Evolutionary conservation across 2,113 vertebrate genomes (phyloP).

Genomic region (Scomber colias): DNA sequence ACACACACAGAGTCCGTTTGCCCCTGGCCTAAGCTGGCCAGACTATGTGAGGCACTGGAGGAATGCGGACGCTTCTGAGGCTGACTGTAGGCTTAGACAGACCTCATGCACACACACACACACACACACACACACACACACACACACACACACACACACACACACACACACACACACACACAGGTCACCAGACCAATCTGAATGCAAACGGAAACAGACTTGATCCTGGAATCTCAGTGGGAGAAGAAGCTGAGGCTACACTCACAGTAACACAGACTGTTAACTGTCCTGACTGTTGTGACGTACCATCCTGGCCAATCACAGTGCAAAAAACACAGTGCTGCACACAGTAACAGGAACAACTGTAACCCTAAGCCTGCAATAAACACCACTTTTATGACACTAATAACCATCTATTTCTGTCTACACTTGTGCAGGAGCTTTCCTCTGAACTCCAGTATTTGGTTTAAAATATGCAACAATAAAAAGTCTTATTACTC

Average conservation of each 20-base stretch:
- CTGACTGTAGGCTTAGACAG: conserved; percentile 44
- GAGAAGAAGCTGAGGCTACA: conserved; percentile 8
- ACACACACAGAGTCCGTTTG: background rate
- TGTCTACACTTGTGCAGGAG: conserved; percentile 6
- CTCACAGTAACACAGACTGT: background rate
- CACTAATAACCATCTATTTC: background rate
- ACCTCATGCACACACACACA: background rate
- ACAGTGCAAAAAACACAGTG: background rate
- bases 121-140: background rate
- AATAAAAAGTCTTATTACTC: background rate
- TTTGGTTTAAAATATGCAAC: background rate
- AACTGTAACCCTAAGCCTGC: background rate
- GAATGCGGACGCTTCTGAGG: conserved; percentile 60
- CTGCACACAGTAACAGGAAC: too few species aligned
- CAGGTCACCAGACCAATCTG: conserved; percentile 23
- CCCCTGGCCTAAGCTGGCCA: conserved; percentile 34
- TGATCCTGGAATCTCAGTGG: conserved; percentile 16
- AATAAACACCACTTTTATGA: conserved; percentile 18
- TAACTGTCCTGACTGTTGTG: background rate
- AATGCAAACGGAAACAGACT: conserved; percentile 13
- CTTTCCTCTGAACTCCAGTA: background rate
- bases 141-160: conserved; percentile 2
- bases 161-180: conserved; percentile 3
- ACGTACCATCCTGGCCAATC: background rate
- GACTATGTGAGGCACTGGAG: conserved; percentile 48